Evolutionary conservation across 2,888 invertebrate genomes (phyloP), one percentile per base, ranked within the genome.

Genomic region (Griposia aprilina): DNA sequence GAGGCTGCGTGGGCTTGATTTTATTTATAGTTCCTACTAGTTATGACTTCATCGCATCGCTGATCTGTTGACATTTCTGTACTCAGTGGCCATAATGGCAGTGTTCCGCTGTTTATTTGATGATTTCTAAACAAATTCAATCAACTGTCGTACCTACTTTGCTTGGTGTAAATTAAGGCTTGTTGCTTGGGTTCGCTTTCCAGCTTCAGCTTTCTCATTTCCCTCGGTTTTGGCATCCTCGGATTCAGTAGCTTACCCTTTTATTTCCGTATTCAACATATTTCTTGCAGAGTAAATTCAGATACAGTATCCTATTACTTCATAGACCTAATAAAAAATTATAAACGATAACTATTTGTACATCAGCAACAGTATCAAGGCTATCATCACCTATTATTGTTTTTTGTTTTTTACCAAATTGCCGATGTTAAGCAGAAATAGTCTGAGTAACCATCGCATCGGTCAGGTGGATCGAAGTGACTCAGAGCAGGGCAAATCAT

Each of bases 1-100:
- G 90, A 91, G 90, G 90, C 89, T 92, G 94, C 91, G 96, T 96
- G 93, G 95, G 96, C 81, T 89, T 88, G 81, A 88, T 94, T 88
- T 88, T 95, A 95, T 95, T 95, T 95, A 94, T 94, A 93, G 93
- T 90, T 92, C 93, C 92, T 93, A 91, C 92, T 91, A 91, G 91
- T 90, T 94, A 95, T 96, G 96, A 96, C 95, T 94, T 96, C 96
- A 96, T 95, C 94, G 90, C 86, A 87, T 89, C 89, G 89, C 87
- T 88, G 89, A 87, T 90, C 86, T 90, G 91, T 92, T 92, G 92
- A 92, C 91, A 90, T 89, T 92, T 90, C 81, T 91, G 90, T 82
- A 88, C 80, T 86, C 82, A 89, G 84, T 85, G 83, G 87, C 84
- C 87, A 89, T 89, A 88, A 86, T 87, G 78, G 80, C 72, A 85